Base-by-base conservation (phyloP, 1,140 invertebrate species). In the Zaprionus tsacasi region DNA sequence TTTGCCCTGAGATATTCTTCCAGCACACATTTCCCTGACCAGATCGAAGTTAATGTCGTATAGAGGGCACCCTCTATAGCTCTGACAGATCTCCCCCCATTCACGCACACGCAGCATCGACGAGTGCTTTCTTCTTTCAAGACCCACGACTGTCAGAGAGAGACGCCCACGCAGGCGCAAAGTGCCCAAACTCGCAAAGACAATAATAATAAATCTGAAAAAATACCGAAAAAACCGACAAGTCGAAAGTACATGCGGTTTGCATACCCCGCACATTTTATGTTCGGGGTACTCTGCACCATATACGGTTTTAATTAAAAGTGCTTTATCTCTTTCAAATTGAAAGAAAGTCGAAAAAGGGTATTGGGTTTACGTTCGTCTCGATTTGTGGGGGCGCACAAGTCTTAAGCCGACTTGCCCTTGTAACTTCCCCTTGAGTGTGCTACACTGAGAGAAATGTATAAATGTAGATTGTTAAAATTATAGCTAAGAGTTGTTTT, bases 271-370 rank as follows among this genome's bases (percentile, higher is more conserved):
- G 57, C 58, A 79, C 64, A 55, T 25, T 60, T 30, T 30, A 2
- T 21, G 1, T 21, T 21, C 2, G 8, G 6, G 64, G 56, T 61
- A 63, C 43, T 72, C 71, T 70, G 66, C 66, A 30, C 59, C 75
- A 60, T 72, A 76, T 82, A 76, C 75, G 68, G 85, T 89, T 45
- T 45, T 85, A 88, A 88, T 89, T 88, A 88, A 89, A 81, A 77
- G 78, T 79, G 78, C 60, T 76, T 72, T 58, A 58, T 25, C 48
- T 73, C 27, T 36, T 30, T 40, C n/a, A 61, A 68, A 60, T 30
- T 30, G 6, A 77, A 79, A 88, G 83, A 88, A 88, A 88, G 85
- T 88, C 81, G 59, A 52, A 77, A 30, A 60, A 50, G 25, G 15
- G 45, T 50, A 50, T 21, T 50, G 17, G 10, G 45, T 21, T 17